Evolutionary conservation across 2,113 vertebrate genomes (phyloP).

Genomic region (Notothenia coriiceps): DNA sequence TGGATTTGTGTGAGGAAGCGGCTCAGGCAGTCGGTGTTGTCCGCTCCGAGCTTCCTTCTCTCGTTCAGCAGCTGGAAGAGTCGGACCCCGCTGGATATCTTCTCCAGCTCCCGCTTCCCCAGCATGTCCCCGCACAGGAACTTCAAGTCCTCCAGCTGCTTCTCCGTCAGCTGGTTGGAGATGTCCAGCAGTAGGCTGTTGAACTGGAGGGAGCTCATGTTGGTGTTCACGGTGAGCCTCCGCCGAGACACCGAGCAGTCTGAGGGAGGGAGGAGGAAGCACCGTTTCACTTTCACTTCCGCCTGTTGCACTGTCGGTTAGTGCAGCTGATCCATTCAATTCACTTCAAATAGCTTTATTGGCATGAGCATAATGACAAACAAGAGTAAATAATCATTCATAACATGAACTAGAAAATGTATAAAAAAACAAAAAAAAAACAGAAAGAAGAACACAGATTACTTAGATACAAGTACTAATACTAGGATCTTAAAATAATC

Average conservation of each 20-base stretch:
- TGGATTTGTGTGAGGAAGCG: neutral
- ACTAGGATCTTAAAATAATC: too few species aligned
- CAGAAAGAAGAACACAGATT: too few species aligned
- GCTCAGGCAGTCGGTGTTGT: conserved; percentile 31
- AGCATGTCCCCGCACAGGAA: conserved; percentile 71
- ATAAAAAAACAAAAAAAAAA: too few species aligned
- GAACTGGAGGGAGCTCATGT: conserved; percentile 51
- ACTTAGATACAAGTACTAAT: too few species aligned
- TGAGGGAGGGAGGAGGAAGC: neutral
- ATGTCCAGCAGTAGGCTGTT: conserved; percentile 70
- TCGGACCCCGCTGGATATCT: conserved; percentile 11
- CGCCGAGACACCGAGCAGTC: neutral
- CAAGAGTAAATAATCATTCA: too few species aligned
- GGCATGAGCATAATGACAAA: too few species aligned
- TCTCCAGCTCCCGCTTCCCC: conserved; percentile 72
- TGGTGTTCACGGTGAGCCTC: neutral
- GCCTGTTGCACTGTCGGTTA: neutral
- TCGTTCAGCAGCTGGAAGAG: conserved; percentile 81
- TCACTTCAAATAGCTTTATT: too few species aligned
- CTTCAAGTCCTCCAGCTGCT: conserved; percentile 68
- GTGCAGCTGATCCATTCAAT: too few species aligned
- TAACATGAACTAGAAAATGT: too few species aligned
- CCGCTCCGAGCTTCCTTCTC: conserved; percentile 23
- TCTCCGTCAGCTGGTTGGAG: conserved; percentile 51
- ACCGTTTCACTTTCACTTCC: conserved; percentile 63